A percentile compares a stretch with the other conserved stretches of the same genome.
These are phyloP conservation scores for Charadrius vociferus DNA, from an alignment of 2,113 vertebrate species.

Conservation along the genomic window DNA sequence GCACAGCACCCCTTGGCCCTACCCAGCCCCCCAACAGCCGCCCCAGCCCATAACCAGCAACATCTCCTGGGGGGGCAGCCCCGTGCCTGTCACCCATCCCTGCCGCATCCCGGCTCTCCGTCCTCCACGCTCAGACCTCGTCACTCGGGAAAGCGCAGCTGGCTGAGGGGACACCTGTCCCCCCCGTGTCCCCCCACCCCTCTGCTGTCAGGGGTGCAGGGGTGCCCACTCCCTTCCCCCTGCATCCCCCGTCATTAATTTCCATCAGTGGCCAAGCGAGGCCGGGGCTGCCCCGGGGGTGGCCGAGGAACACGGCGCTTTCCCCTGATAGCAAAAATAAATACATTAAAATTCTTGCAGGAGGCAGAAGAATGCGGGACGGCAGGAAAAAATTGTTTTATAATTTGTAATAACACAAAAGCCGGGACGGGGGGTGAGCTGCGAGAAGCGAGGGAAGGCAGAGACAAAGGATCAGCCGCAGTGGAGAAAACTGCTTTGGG, in stretches of 20 bases:
- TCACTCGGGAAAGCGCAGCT: neutral
- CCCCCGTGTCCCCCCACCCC: neutral
- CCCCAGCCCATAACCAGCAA: neutral
- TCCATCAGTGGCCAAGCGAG: neutral
- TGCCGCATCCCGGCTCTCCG: fast-evolving
- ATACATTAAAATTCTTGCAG: constrained; percentile 88
- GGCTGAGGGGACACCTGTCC: fast-evolving
- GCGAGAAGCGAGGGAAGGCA: neutral
- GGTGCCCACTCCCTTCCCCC: neutral
- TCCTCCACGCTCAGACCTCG: fast-evolving
- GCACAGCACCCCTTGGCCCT: neutral
- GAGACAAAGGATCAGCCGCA: neutral
- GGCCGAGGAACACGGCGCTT: constrained; percentile 68
- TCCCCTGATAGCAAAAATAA: constrained; percentile 84
- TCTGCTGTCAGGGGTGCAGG: neutral
- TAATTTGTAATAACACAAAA: constrained; percentile 81
- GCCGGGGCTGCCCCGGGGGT: constrained; percentile 33
- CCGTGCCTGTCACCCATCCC: neutral
- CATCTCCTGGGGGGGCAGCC: neutral
- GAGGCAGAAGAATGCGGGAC: constrained; percentile 79
- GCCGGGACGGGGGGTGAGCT: constrained; percentile 7
- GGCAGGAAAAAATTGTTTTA: constrained; percentile 78
- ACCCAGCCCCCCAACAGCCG: neutral
- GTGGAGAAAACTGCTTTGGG: neutral
- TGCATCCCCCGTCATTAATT: constrained; percentile 15